Evolutionary conservation across 2,797 vertebrate species (phyloP).

Genomic region (Staurois parvus): DNA sequence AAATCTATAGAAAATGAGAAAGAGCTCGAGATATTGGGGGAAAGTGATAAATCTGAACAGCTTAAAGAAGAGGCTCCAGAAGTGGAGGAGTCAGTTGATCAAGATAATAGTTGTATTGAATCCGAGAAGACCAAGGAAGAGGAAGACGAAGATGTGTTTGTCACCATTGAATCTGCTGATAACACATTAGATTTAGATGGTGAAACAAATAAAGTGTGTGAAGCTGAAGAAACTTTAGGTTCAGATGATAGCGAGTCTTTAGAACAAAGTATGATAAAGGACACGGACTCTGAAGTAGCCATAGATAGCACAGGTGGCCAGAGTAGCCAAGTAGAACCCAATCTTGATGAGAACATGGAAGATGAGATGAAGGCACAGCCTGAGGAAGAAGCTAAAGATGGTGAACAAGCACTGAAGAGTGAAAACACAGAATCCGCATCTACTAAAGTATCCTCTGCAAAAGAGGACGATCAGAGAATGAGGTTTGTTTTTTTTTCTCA

Average conservation of each 20-base stretch:
- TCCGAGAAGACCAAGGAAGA: constrained; percentile 79
- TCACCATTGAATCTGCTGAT: constrained; percentile 79
- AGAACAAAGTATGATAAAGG: constrained; percentile 75
- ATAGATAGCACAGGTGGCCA: constrained; percentile 84
- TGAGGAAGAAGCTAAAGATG: constrained; percentile 79
- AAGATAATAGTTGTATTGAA: constrained; percentile 84
- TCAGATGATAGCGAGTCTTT: constrained; percentile 85
- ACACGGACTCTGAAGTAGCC: constrained; percentile 82
- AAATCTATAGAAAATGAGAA: constrained; percentile 99
- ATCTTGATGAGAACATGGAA: constrained; percentile 72
- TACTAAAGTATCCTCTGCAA: constrained; percentile 96
- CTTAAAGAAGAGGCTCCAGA: constrained; percentile 89
- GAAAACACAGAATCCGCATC: constrained; percentile 89
- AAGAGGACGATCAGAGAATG: constrained; percentile 99
- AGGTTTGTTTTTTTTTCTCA: constrained; percentile 99
- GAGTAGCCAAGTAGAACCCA: constrained; percentile 83
- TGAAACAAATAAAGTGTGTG: constrained; percentile 76
- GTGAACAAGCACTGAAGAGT: constrained; percentile 83
- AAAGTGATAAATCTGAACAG: constrained; percentile 98
- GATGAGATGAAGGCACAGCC: constrained; percentile 65
- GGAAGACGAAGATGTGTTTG: constrained; percentile 84
- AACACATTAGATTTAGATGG: constrained; percentile 85
- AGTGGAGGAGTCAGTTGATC: constrained; percentile 84
- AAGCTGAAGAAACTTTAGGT: constrained; percentile 82
- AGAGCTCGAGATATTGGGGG: constrained; percentile 91